phyloP scores from a whole-genome alignment of 2,797 vertebrate genomes.

The Mus spretus region DNA sequence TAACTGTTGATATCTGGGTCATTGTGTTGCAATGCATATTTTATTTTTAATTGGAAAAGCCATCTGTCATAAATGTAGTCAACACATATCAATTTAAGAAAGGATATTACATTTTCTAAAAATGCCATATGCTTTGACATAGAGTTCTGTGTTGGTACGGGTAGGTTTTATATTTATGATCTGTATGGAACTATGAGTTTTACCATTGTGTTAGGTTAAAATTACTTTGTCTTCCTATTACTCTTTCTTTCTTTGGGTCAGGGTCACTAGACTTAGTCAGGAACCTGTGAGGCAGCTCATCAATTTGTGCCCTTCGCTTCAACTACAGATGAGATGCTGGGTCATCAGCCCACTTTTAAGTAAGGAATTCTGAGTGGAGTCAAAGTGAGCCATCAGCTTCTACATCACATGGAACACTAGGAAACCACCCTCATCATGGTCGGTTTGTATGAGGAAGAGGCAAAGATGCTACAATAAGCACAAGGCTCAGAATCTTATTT shows the following conservation, averaged over 20 bases:
- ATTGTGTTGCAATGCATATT: constrained; percentile 13
- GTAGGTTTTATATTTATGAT: constrained; percentile 5
- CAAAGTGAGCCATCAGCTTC: constrained; percentile 3
- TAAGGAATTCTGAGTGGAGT: constrained; percentile 46
- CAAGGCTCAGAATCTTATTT: not conserved
- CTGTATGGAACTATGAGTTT: not conserved
- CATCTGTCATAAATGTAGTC: not conserved
- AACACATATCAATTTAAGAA: constrained; percentile 24
- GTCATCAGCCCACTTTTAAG: not conserved
- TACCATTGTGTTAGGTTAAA: not conserved
- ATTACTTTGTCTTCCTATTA: constrained; percentile 18
- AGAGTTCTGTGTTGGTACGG: not conserved
- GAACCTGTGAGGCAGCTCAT: not conserved
- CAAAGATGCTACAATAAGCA: not conserved
- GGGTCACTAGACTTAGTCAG: not conserved
- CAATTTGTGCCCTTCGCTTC: constrained; percentile 43
- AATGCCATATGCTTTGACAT: not conserved
- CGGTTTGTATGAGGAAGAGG: constrained; percentile 42
- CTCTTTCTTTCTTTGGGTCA: not conserved
- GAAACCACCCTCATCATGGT: not conserved
- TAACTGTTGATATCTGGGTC: not conserved
- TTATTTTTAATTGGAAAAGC: constrained; percentile 38
- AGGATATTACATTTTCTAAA: constrained; percentile 16
- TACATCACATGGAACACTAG: constrained; percentile 12
- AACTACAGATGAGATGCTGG: not conserved